Percentiles rank a stretch among this genome's conserved stretches.
phyloP scores from a whole-genome alignment of 1,140 invertebrate species.

The Macrotrachela quadricornifera region DNA sequence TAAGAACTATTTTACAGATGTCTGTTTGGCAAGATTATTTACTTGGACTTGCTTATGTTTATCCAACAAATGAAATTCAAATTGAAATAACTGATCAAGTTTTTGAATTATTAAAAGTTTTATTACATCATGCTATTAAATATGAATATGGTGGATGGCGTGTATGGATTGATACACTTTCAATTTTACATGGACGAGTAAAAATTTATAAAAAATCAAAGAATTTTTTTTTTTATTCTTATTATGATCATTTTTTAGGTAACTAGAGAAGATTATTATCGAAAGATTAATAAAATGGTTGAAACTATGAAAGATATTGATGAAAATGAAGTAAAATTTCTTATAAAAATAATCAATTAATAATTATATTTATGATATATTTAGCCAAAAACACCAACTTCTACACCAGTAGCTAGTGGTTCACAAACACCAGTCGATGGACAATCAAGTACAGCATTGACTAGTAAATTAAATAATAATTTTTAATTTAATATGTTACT shows the following conservation, averaged over 20 bases:
- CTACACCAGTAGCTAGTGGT: no score
- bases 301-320: background rate
- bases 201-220: no score
- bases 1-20: conserved; percentile 85
- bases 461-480: no score
- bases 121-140: conserved; percentile 94
- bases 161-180: conserved; percentile 96
- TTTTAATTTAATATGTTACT: background rate
- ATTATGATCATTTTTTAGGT: conserved; percentile 27
- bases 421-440: no score
- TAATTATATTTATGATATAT: no score
- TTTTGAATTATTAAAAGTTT: conserved; percentile 81
- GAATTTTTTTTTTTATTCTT: no score
- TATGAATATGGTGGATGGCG: conserved; percentile 98
- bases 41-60: conserved; percentile 91
- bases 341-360: no score
- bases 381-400: no score
- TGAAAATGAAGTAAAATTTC: no score
- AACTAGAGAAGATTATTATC: conserved; percentile 1
- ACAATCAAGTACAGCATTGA: no score
- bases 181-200: conserved; percentile 88
- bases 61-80: conserved; percentile 22
- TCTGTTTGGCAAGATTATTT: conserved; percentile 99
- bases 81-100: conserved; percentile 85
- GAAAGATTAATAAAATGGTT: conserved; percentile 3